phyloP scores from a whole-genome alignment of 1,140 invertebrate species.

The Drosophila asahinai region DNA sequence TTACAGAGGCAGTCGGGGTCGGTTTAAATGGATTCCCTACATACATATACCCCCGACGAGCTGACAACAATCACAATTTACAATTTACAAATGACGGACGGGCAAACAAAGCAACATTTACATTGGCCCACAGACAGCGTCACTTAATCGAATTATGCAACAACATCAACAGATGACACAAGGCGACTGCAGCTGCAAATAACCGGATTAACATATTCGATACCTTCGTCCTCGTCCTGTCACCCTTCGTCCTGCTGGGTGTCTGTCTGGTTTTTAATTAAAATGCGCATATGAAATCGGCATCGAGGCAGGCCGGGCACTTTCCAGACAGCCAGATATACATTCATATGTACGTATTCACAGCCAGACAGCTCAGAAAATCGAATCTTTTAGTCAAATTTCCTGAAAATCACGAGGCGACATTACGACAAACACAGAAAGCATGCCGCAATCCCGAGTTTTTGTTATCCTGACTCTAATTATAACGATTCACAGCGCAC shows the following conservation, averaged over 20 bases:
- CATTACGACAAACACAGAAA: slow-evolving; percentile 8
- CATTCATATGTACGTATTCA: not conserved
- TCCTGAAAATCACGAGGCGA: slow-evolving; percentile 29
- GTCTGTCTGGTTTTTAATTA: slow-evolving; percentile 59
- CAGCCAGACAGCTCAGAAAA: slow-evolving; percentile 53
- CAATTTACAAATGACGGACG: slow-evolving; percentile 51
- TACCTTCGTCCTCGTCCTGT: slow-evolving; percentile 33
- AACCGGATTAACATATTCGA: slow-evolving; percentile 76
- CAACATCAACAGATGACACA: slow-evolving; percentile 47
- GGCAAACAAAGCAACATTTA: slow-evolving; percentile 68
- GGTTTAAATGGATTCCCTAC: not conserved
- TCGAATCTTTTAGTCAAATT: slow-evolving; percentile 66
- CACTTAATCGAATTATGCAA: slow-evolving; percentile 81
- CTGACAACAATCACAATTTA: slow-evolving; percentile 59
- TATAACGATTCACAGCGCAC: slow-evolving; percentile 9
- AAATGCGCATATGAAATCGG: slow-evolving; percentile 68
- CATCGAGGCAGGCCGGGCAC: slow-evolving; percentile 48
- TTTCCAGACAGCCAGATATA: slow-evolving; percentile 24
- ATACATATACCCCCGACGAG: not conserved
- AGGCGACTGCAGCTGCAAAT: slow-evolving; percentile 51
- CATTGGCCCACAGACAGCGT: slow-evolving; percentile 42
- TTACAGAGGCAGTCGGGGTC: slow-evolving; percentile 27
- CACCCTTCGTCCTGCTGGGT: not conserved
- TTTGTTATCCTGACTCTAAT: slow-evolving; percentile 20
- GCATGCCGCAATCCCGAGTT: slow-evolving; percentile 36